Percentiles rank a stretch among this genome's conserved stretches.
phyloP scores from a whole-genome alignment of 2,888 invertebrate genomes.

The Trissolcus japonicus region DNA sequence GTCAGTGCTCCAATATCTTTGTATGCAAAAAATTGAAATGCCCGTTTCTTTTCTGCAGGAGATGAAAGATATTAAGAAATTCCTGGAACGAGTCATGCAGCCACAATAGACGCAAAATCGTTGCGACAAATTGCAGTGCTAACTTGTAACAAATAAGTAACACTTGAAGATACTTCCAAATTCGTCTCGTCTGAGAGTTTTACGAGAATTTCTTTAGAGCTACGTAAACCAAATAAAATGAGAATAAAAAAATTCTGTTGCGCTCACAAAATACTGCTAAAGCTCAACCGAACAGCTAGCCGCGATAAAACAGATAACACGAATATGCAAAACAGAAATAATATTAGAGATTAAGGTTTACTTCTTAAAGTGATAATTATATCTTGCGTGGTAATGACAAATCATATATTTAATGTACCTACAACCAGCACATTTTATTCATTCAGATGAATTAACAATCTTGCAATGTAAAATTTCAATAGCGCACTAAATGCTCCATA shows the following conservation, averaged over 20 bases:
- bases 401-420: slow-evolving; percentile 28
- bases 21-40: neutral
- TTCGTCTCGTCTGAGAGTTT: slow-evolving; percentile 42
- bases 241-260: slow-evolving; percentile 6
- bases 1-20: neutral
- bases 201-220: slow-evolving; percentile 31
- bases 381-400: slow-evolving; percentile 22
- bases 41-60: slow-evolving; percentile 64
- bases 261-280: slow-evolving; percentile 51
- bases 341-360: slow-evolving; percentile 9
- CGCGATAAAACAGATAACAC: neutral
- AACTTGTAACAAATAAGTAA: slow-evolving; percentile 49
- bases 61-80: slow-evolving; percentile 72
- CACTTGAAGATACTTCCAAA: slow-evolving; percentile 52
- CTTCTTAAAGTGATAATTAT: slow-evolving; percentile 7
- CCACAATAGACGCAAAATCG: slow-evolving; percentile 67
- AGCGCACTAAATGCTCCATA: slow-evolving; percentile 19
- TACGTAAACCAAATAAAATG: slow-evolving; percentile 2
- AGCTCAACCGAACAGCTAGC: neutral
- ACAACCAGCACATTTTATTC: slow-evolving; percentile 17
- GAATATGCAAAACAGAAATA: slow-evolving; percentile 18
- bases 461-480: slow-evolving; percentile 13
- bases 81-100: slow-evolving; percentile 71
- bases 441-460: slow-evolving; percentile 15
- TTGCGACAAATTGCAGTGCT: slow-evolving; percentile 34